Evolutionary conservation across 2,797 vertebrate species (phyloP).

Genomic region (Nyctalus aviator): DNA sequence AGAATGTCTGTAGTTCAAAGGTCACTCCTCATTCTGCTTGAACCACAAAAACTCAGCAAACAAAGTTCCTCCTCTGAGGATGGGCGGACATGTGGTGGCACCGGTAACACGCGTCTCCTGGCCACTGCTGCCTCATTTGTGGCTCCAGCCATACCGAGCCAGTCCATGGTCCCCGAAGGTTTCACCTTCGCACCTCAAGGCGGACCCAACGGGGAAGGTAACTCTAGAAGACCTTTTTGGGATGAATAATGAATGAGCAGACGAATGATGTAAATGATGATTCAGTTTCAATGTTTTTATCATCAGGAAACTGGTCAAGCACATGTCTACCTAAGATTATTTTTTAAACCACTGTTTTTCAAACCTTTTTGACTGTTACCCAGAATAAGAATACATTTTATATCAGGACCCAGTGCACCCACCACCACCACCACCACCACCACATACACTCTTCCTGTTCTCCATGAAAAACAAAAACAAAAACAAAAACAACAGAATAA

Average conservation of each 20-base stretch:
- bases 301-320: background rate
- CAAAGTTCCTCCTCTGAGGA: background rate
- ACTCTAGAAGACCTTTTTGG: background rate
- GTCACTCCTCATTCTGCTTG: background rate
- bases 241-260: background rate
- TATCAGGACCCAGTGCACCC: background rate
- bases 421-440: background rate
- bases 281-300: background rate
- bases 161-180: background rate
- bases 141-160: background rate
- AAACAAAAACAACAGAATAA: background rate
- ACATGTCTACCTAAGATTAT: background rate
- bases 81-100: rapidly evolving
- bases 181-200: background rate
- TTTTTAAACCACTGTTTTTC: background rate
- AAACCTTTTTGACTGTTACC: background rate
- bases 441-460: background rate
- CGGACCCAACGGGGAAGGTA: background rate
- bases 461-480: background rate
- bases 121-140: background rate
- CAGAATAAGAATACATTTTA: background rate
- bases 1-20: background rate
- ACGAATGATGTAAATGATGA: background rate
- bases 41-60: background rate
- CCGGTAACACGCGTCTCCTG: background rate